Evolutionary conservation across 2,113 vertebrate genomes (phyloP).

Genomic region (Smithornis capensis): DNA sequence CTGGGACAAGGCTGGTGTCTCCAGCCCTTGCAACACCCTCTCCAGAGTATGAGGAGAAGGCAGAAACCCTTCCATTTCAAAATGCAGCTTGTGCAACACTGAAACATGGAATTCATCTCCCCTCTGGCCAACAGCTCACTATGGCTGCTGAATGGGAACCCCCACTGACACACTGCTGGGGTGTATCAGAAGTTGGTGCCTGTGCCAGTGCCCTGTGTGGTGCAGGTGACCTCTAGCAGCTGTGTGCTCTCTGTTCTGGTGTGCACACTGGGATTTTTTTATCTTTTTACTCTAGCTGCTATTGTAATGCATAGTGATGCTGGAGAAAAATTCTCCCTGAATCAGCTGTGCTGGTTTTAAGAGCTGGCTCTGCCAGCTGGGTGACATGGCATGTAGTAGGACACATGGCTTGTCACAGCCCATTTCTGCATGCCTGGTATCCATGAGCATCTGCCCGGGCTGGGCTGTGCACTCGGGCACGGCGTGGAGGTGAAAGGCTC

Average conservation of each 20-base stretch:
- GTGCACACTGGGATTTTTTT: not conserved
- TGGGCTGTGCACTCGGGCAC: not conserved
- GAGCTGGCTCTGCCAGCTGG: not conserved
- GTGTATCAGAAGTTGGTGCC: not conserved
- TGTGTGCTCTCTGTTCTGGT: not conserved
- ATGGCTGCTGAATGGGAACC: not conserved
- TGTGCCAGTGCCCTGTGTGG: not conserved
- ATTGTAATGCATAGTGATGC: not conserved
- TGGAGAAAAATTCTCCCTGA: not conserved
- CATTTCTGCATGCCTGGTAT: rapidly evolving
- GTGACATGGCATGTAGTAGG: not conserved
- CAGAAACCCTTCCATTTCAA: not conserved
- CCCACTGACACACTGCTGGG: not conserved
- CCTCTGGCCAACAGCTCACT: not conserved
- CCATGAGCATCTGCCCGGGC: not conserved
- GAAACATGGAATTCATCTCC: not conserved
- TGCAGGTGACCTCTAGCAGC: not conserved
- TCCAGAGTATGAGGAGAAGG: not conserved
- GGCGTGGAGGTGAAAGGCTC: not conserved
- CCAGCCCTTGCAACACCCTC: not conserved
- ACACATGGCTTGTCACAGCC: not conserved
- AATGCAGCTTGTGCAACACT: not conserved
- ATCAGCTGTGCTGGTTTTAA: not conserved
- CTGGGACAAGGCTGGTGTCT: not conserved
- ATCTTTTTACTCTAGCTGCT: not conserved